Percentiles rank a stretch among this genome's conserved stretches.
phyloP scores from a whole-genome alignment of 1,140 invertebrate genomes.

The Atta colombica region DNA sequence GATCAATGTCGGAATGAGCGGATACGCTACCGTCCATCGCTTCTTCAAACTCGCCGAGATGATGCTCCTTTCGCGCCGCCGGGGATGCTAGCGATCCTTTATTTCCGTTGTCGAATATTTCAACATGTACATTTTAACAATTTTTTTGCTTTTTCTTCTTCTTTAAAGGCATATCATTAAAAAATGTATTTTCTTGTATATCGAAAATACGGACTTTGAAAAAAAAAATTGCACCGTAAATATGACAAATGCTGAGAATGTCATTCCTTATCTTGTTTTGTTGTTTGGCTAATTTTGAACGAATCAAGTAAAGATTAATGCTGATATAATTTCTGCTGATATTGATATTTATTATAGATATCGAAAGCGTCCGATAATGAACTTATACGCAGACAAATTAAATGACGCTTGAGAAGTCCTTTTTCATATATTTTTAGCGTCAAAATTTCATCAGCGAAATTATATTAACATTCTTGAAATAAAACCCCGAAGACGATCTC shows the following conservation, averaged over 20 bases:
- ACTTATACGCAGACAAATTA: not conserved
- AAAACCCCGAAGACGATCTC: no score
- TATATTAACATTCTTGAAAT: not conserved
- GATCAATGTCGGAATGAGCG: conserved; percentile 57
- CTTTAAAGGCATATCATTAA: not conserved
- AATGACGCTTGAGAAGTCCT: not conserved
- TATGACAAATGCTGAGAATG: not conserved
- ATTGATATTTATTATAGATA: not conserved
- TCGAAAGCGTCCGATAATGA: not conserved
- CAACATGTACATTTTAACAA: not conserved
- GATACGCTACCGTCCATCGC: conserved; percentile 69
- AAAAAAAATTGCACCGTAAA: not conserved
- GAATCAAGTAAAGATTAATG: not conserved
- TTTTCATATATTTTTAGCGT: not conserved
- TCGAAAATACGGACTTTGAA: not conserved
- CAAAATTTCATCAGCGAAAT: not conserved
- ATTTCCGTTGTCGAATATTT: conserved; percentile 25
- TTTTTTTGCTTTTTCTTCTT: not conserved
- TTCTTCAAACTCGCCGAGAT: conserved; percentile 63
- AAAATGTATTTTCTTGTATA: not conserved
- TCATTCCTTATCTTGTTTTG: conserved; percentile 23
- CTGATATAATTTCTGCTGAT: conserved; percentile 1
- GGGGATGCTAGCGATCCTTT: conserved; percentile 23
- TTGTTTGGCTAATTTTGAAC: conserved; percentile 4
- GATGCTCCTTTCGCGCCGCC: conserved; percentile 60